Base-by-base conservation (phyloP, 2,113 vertebrate genomes). In the Phocoena phocoena region DNA sequence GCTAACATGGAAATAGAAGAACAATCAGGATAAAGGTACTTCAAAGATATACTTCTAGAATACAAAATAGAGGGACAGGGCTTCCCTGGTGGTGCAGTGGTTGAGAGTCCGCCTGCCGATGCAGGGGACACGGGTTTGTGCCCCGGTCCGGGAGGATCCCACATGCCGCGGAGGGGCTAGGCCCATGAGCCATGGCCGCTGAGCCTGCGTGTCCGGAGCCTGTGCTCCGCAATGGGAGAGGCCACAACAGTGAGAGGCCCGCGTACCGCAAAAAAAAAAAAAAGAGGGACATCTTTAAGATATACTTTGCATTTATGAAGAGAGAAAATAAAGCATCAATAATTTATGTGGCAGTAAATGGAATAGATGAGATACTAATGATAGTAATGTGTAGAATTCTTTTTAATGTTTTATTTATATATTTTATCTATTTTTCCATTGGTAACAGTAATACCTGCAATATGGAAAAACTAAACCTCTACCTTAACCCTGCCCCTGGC, bases 11-110 rank as follows among this genome's bases (percentile, higher is more conserved):
- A 94, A 92, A 68, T 68, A 93, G 28, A 12, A 92, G 88, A 96
- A 96, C 31, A 88, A 88, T 73, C 14, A 90, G 50, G 50, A 92
- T 71, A 96, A 81, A 90, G 14, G 47, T 83, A 97, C 18, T 93
- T 95, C 80, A 88, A 87, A 92, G 41, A 68, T 77, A 41, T 0
- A 44, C 41, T 97, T 93, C 12, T 2, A 68, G 17, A 95, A 76
- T 55, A 63, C 12, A 81, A 96, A 95, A 84, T 18, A 62, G 18
- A 88, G 14, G 11, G 90, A 74, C 8, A 92, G 44, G 10, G 44
- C 44, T 47, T 47, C 44, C 44, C 44, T 47, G 44, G 9, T 47
- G 44, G 44, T 2, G 44, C 44, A 47, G 44, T 47, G 44, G 44
- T 47, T 47, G 44, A 47, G 44, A 47, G 44, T 44, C 44, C 8